Base-by-base conservation (phyloP, 2,888 invertebrate species). In the Cantharis flavilabris region DNA sequence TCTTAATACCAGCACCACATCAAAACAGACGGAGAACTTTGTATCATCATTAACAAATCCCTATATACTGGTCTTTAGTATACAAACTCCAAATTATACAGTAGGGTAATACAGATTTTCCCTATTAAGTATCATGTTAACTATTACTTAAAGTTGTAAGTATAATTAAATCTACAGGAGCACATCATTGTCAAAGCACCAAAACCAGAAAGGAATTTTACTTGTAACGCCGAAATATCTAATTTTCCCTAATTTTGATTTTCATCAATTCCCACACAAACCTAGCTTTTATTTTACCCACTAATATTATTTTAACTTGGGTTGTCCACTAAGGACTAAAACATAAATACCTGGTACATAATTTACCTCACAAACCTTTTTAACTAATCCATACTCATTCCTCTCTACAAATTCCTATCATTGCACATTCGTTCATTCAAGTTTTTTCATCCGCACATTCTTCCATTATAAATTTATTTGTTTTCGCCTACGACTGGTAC, bases 11-110 rank as follows among this genome's bases (percentile, higher is more conserved):
- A 62, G 69, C 73, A 73, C 70, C 73, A 73, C 73, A 73, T 73
- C 73, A 73, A 73, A 67, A 67, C 65, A 18, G 23, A 73, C 49
- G 28, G 70, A 73, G 73, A 63, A 73, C 70, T 73, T 73, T 26
- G 69, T 73, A 30, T 62, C 69, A 73, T 73, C 73, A 70, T 73
- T 73, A 73, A 73, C 73, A 73, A 73, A 73, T 70, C 73, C 73
- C 73, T 73, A 70, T 70, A 70, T 73, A 73, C 73, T 63, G 63
- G 73, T 73, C 65, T 73, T 73, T 73, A 73, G 30, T 69, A 63
- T 63, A 63, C 62, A 65, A 69, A 26, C 28, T 73, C 73, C 69
- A 73, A 49, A 49, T 49, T 49, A 49, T 49, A 49, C 49, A 49
- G 49, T 49, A 49, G 49, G 49, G 49, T 49, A 49, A 49, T 49